phyloP scores from a whole-genome alignment of 2,888 invertebrate genomes.

The Frankliniella intonsa region DNA sequence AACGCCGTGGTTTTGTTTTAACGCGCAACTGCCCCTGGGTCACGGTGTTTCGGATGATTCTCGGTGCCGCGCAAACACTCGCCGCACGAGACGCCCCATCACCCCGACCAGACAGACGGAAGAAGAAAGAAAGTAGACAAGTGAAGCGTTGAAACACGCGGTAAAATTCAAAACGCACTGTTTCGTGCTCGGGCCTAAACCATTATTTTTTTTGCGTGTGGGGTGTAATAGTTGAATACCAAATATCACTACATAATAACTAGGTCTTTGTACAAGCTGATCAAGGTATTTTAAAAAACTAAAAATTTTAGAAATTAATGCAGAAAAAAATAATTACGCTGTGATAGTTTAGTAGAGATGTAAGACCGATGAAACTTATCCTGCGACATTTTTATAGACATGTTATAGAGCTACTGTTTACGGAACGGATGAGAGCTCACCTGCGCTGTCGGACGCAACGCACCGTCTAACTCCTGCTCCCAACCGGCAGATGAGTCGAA shows the following conservation, averaged over 20 bases:
- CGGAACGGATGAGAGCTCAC: too few relatives aligned
- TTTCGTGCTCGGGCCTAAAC: background rate
- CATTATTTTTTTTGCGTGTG: background rate
- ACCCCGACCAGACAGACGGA: background rate
- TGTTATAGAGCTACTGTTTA: too few relatives aligned
- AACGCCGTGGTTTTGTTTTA: background rate
- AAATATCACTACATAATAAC: background rate
- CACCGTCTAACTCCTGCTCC: too few relatives aligned
- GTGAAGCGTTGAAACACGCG: background rate
- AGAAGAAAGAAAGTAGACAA: background rate
- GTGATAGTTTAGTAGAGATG: too few relatives aligned
- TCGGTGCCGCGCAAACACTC: too few relatives aligned
- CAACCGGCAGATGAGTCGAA: too few relatives aligned
- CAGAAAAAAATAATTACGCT: background rate
- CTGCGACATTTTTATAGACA: too few relatives aligned
- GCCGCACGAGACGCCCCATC: too few relatives aligned
- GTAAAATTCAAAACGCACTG: background rate
- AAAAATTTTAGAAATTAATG: background rate
- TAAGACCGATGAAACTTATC: too few relatives aligned
- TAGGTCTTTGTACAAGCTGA: background rate
- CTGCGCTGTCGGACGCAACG: too few relatives aligned
- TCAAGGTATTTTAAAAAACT: background rate
- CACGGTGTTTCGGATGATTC: too few relatives aligned
- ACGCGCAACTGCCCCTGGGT: too few relatives aligned
- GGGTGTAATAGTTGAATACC: background rate